Evolutionary conservation across 1,140 invertebrate species (phyloP), one percentile per base, ranked within the genome.

Genomic region (Drosophila sturtevanti): DNA sequence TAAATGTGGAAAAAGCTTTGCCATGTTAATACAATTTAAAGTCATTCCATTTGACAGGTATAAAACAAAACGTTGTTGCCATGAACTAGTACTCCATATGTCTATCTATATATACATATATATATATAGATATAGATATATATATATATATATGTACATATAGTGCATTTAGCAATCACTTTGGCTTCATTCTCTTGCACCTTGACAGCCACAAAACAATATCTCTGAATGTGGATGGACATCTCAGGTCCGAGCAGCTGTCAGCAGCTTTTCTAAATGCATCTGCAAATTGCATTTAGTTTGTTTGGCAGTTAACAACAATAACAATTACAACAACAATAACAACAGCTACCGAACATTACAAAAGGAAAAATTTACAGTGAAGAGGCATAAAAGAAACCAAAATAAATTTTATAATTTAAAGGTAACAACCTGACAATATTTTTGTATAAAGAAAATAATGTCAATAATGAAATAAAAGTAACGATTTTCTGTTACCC

Each of bases 241-340:
- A 75, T 38, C 22, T 56, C 31, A 75, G 48, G 63, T 41, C 10
- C 24, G 27, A 62, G 63, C 37, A 62, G 63, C 37, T 34, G 51
- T 56, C 51, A 56, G 24, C 27, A 75, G 72, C 31, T 56, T 56
- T 56, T 34, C 24, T 7, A 34, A 56, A 56, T 34, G 54, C 54
- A 56, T 72, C 75, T 54, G 72, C 75, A 75, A 75, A 75, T 75
- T 75, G 56, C 72, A 75, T 75, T 75, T 75, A 51, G 63, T 67
- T 75, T 65, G 41, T 48, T 62, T 75, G 72, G 60, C 72, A 52
- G 63, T 16, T 24, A 56, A 34, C 71, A 34, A 11, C 34, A 12
- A 31, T 6, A 31, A 35, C 34, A 35, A 5, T 7, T 10, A 21
- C 9, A 48, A 21, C 9, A 48, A 44, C 14, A 9, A 48, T 4